Evolutionary conservation across 1,140 invertebrate genomes (phyloP), one percentile per base, ranked within the genome.

Genomic region (Procambarus clarkii): DNA sequence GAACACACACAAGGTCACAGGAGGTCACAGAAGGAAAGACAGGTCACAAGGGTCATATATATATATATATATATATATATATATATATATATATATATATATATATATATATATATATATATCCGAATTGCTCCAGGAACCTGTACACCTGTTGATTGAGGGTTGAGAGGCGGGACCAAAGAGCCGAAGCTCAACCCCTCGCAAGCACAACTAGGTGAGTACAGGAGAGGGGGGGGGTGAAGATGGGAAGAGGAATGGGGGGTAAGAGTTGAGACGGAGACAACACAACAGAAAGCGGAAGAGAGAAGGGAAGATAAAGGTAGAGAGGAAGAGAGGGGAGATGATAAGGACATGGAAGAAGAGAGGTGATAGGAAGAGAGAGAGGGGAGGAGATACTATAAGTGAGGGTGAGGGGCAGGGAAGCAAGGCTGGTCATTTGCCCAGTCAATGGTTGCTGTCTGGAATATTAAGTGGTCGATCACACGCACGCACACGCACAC

Each of bases 41-140:
- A n/a, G 34, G 34, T 34, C 34, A 34, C 34, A 34, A 34, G 34
- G 34, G 34, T 34, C 34, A 34, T 34, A 34, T 34, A 34, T 34
- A 34, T 34, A 34, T 34, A 34, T 58, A 58, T 9, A 58, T 15
- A 58, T 58, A 58, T 58, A 58, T 9, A 58, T 9, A n/a, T n/a
- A 18, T 18, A 21, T 69, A 21, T 69, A 69, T 69, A 64, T 64
- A 64, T 64, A 64, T 64, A 64, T 64, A 64, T 64, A 64, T 64
- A 64, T 64, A 64, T 64, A 64, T 64, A 64, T 64, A 64, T 64
- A 64, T 64, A 64, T 64, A 64, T 64, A 64, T 64, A 64, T 64
- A 64, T 64, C 34, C 34, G 0, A 34, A 34, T 34, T 0, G 34
- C 0, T 1, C 1, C 34, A 34, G 34, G 34, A 34, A 34, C 34